These are phyloP conservation scores for Dione juno DNA, from an alignment of 2,888 invertebrate genomes.

Conservation along the genomic window DNA sequence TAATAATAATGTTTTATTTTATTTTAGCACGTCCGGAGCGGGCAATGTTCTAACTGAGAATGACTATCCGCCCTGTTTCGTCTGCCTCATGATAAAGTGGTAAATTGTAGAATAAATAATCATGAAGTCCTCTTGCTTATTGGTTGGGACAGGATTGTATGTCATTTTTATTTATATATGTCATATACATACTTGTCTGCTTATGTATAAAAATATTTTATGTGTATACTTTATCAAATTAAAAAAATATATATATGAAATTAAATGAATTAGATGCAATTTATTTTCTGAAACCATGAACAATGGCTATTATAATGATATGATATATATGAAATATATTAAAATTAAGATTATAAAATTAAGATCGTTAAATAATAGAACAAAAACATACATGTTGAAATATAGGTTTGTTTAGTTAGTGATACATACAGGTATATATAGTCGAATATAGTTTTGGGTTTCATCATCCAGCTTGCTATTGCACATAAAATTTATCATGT, in stretches of 20 bases:
- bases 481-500: too few relatives aligned
- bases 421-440: too few relatives aligned
- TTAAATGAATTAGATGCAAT: too few relatives aligned
- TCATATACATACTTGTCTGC: not conserved
- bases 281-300: too few relatives aligned
- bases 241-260: not conserved
- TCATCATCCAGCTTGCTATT: too few relatives aligned
- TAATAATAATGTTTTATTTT: constrained; percentile 48
- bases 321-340: too few relatives aligned
- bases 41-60: constrained; percentile 62
- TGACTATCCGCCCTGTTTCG: constrained; percentile 61
- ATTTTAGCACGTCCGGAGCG: constrained; percentile 62
- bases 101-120: constrained; percentile 64
- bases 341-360: too few relatives aligned
- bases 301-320: too few relatives aligned
- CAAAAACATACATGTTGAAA: too few relatives aligned
- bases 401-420: too few relatives aligned
- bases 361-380: too few relatives aligned
- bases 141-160: constrained; percentile 34
- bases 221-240: not conserved
- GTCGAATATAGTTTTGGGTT: too few relatives aligned
- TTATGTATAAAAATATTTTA: not conserved
- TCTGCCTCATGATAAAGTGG: constrained; percentile 60
- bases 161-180: constrained; percentile 15
- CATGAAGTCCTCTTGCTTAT: constrained; percentile 53